Conservation (phyloP, 2,888 invertebrate genomes). For the Caenorhabditis macrosperma region DNA sequence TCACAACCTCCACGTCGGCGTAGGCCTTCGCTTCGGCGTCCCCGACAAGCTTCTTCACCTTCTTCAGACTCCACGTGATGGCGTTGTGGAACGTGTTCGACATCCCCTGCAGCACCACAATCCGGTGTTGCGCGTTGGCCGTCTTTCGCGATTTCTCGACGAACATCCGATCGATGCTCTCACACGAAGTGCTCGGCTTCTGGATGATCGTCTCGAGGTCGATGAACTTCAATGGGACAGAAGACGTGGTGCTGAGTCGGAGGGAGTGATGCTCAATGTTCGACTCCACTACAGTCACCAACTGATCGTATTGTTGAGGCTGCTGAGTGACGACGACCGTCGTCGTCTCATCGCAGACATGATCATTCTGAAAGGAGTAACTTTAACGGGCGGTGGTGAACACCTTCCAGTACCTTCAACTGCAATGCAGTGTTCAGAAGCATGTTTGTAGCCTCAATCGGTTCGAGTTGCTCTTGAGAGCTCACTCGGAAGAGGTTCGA, state of each 20-base stretch:
- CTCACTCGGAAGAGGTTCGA: slow-evolving; percentile 49
- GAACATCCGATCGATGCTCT: slow-evolving; percentile 55
- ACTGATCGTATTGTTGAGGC: slow-evolving; percentile 65
- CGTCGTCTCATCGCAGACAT: slow-evolving; percentile 65
- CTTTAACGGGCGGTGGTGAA: not conserved
- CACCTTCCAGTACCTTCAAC: slow-evolving; percentile 50
- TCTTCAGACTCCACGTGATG: slow-evolving; percentile 73
- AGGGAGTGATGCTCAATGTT: slow-evolving; percentile 52
- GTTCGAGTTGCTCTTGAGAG: slow-evolving; percentile 54
- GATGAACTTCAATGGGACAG: slow-evolving; percentile 62
- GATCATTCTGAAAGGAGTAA: slow-evolving; percentile 58
- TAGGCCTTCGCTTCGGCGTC: slow-evolving; percentile 61
- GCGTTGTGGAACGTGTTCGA: slow-evolving; percentile 73
- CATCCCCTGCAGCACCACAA: slow-evolving; percentile 71
- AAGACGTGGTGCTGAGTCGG: slow-evolving; percentile 50
- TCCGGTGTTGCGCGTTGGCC: slow-evolving; percentile 71
- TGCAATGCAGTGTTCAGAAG: slow-evolving; percentile 67
- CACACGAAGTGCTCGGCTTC: slow-evolving; percentile 66
- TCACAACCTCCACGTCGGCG: slow-evolving; percentile 65
- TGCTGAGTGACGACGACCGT: slow-evolving; percentile 71
- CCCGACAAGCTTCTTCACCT: slow-evolving; percentile 66
- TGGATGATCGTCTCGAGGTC: slow-evolving; percentile 72
- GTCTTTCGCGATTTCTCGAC: slow-evolving; percentile 55
- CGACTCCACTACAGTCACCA: slow-evolving; percentile 70
- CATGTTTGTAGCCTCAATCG: slow-evolving; percentile 65